Conservation (phyloP, 2,113 vertebrate genomes). For the Philantomba maxwellii region DNA sequence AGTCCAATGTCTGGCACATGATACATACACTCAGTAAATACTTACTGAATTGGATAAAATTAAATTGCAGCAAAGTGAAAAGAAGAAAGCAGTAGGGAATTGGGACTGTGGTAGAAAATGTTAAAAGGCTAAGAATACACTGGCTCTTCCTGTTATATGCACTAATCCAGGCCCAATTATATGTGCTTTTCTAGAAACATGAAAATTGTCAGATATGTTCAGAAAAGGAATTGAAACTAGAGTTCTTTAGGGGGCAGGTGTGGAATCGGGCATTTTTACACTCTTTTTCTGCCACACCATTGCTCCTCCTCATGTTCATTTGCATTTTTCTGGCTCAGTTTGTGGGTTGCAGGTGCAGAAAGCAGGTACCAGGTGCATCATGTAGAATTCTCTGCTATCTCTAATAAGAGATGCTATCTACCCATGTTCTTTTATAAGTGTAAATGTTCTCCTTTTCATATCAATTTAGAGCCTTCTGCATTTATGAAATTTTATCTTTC, state of each 20-base stretch:
- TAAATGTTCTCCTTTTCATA: background rate
- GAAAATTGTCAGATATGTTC: background rate
- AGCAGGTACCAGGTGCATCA: background rate
- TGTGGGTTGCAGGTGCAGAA: background rate
- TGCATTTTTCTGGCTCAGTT: background rate
- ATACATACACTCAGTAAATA: background rate
- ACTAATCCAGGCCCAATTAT: background rate
- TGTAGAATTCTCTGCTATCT: background rate
- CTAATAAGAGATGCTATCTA: background rate
- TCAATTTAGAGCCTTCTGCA: background rate
- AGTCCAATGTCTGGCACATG: background rate
- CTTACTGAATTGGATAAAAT: background rate
- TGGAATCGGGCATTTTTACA: background rate
- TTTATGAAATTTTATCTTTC: background rate
- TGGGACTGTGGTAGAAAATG: background rate
- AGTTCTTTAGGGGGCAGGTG: background rate
- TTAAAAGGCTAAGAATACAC: background rate
- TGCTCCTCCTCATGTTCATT: background rate
- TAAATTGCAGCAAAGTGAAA: background rate
- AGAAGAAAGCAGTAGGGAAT: background rate
- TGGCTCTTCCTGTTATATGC: background rate
- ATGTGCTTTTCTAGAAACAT: slow-evolving; percentile 13
- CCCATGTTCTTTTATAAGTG: background rate
- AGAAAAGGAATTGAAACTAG: slow-evolving; percentile 13
- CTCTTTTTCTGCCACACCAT: background rate